phyloP scores from a whole-genome alignment of 2,888 invertebrate species.

The Tortricodes alternella region DNA sequence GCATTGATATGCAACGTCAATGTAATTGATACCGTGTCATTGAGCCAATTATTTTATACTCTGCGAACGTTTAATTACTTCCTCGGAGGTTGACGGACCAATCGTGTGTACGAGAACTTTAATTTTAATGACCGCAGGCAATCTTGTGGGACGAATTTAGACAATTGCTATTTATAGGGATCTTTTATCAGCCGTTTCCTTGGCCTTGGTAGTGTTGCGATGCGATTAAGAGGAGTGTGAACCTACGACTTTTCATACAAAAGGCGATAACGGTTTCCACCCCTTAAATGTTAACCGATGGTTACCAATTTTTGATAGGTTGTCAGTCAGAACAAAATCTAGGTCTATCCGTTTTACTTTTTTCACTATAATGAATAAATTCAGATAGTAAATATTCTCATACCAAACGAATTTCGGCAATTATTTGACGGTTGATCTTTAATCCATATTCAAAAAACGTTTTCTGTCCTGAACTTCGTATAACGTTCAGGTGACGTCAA shows the following conservation, averaged over 20 bases:
- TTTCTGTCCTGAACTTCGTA: constrained; percentile 17
- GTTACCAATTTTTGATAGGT: no score
- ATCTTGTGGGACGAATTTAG: constrained; percentile 18
- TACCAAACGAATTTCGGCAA: no score
- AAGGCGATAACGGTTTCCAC: no score
- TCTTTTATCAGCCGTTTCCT: constrained; percentile 6
- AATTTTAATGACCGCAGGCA: constrained; percentile 12
- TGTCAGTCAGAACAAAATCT: no score
- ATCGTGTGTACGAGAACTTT: constrained; percentile 4
- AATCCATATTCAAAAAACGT: constrained; percentile 18
- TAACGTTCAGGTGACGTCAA: constrained; percentile 51
- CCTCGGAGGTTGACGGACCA: constrained; percentile 10
- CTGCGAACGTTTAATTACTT: constrained; percentile 18
- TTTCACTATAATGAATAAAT: no score
- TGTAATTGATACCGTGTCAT: constrained; percentile 1
- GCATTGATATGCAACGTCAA: not conserved
- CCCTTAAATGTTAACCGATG: no score
- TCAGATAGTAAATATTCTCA: no score
- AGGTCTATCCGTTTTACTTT: no score
- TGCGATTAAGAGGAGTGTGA: no score
- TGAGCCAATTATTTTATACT: constrained; percentile 5
- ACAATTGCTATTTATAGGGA: constrained; percentile 20
- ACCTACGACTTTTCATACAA: no score
- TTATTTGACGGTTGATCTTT: no score
- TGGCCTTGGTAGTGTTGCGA: not conserved